Percentiles rank a stretch among this genome's conserved stretches.
Evolutionary conservation across 2,113 vertebrate genomes (phyloP).

Genomic region (Prunella fulvescens): DNA sequence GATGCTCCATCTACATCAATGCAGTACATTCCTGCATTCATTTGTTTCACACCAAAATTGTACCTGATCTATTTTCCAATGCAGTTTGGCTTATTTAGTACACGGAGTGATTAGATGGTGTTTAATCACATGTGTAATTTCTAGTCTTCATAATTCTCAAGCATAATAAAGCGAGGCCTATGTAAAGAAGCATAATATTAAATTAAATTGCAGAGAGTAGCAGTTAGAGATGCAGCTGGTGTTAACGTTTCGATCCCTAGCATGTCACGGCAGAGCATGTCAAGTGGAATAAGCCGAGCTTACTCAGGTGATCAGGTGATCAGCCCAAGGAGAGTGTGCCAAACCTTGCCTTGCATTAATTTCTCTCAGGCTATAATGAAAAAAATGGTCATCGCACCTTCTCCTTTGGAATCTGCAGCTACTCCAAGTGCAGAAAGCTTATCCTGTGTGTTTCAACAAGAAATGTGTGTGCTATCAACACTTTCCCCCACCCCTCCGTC

Average conservation of each 20-base stretch:
- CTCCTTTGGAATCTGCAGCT: not conserved
- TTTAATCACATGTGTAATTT: constrained; percentile 73
- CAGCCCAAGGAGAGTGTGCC: constrained; percentile 68
- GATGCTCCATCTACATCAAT: constrained; percentile 74
- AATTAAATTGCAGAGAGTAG: constrained; percentile 43
- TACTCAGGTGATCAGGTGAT: constrained; percentile 67
- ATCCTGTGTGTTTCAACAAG: not conserved
- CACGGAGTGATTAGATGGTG: constrained; percentile 44
- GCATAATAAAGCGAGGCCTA: constrained; percentile 46
- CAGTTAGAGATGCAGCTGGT: constrained; percentile 40
- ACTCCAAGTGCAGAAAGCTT: not conserved
- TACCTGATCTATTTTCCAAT: constrained; percentile 67
- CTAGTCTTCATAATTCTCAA: constrained; percentile 57
- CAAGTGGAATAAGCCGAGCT: constrained; percentile 81
- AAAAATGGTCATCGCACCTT: not conserved
- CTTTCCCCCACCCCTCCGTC: constrained; percentile 36
- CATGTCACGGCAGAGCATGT: constrained; percentile 46
- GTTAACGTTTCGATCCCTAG: constrained; percentile 39
- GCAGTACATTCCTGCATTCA: constrained; percentile 59
- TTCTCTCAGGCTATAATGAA: not conserved
- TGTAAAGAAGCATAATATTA: constrained; percentile 9
- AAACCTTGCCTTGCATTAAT: constrained; percentile 74
- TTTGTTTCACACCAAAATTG: constrained; percentile 71
- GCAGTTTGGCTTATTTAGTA: constrained; percentile 60
- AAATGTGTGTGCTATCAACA: not conserved